Evolutionary conservation across 2,888 invertebrate species (phyloP).

Genomic region (Drosophila antonietae): DNA sequence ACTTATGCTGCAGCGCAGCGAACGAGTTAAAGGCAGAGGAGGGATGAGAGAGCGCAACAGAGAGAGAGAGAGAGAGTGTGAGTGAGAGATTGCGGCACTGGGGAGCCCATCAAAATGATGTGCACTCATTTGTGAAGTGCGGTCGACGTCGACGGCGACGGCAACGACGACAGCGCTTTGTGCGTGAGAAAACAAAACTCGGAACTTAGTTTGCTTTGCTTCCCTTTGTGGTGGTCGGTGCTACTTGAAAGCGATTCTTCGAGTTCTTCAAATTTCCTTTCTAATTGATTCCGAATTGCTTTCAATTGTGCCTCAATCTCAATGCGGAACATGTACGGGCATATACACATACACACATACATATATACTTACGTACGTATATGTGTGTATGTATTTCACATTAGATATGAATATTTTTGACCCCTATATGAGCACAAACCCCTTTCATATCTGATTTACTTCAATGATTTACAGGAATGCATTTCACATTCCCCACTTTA

Average conservation of each 20-base stretch:
- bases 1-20: constrained; percentile 17
- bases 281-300: constrained; percentile 72
- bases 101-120: constrained; percentile 64
- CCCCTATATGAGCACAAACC: constrained; percentile 2
- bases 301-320: constrained; percentile 54
- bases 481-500: not conserved
- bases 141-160: constrained; percentile 18
- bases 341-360: not conserved
- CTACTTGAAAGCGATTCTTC: constrained; percentile 65
- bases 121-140: constrained; percentile 77
- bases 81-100: constrained; percentile 4
- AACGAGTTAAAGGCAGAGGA: constrained; percentile 4
- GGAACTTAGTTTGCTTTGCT: constrained; percentile 24
- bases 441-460: constrained; percentile 16
- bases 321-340: not conserved
- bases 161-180: constrained; percentile 27
- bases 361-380: no score
- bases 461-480: constrained; percentile 18
- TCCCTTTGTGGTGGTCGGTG: constrained; percentile 32
- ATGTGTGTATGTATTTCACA: not conserved
- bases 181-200: constrained; percentile 67
- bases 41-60: not conserved
- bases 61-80: not conserved
- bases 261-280: constrained; percentile 66
- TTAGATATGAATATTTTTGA: constrained; percentile 24